These are phyloP conservation scores for Heterohyrax brucei DNA, from an alignment of 2,797 vertebrate species.

Conservation along the genomic window DNA sequence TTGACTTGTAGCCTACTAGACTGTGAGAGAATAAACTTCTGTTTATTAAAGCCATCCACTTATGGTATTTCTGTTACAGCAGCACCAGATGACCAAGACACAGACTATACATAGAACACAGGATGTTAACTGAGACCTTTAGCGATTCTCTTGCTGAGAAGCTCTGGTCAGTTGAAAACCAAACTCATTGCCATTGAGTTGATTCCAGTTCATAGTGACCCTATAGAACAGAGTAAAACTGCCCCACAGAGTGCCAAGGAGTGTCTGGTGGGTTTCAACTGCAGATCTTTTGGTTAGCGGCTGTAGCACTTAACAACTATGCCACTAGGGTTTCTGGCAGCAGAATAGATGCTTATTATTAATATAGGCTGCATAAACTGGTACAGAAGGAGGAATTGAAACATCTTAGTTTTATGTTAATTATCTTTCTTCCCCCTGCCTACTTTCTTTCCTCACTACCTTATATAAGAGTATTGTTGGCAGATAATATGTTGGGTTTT, in stretches of 20 bases:
- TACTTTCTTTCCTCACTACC: neutral
- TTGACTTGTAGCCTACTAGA: no score
- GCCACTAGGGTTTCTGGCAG: neutral
- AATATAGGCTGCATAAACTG: neutral
- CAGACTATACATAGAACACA: neutral
- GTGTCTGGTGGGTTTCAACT: no score
- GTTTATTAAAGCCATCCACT: no score
- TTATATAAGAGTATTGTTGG: neutral
- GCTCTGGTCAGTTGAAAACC: neutral
- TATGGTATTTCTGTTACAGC: no score
- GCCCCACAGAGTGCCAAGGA: no score
- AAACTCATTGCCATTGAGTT: neutral
- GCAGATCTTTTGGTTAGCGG: no score
- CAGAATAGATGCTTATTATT: neutral
- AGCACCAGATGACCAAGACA: no score
- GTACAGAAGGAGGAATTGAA: neutral
- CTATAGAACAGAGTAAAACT: no score
- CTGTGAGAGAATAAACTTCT: no score
- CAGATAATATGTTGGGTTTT: constrained; percentile 1
- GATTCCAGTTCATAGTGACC: no score
- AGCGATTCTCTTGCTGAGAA: neutral
- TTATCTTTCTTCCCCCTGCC: neutral
- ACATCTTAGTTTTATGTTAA: neutral
- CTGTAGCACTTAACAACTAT: no score
- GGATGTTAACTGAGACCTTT: neutral